Base-by-base conservation (phyloP, 2,797 vertebrate species). In the Manis pentadactyla region DNA sequence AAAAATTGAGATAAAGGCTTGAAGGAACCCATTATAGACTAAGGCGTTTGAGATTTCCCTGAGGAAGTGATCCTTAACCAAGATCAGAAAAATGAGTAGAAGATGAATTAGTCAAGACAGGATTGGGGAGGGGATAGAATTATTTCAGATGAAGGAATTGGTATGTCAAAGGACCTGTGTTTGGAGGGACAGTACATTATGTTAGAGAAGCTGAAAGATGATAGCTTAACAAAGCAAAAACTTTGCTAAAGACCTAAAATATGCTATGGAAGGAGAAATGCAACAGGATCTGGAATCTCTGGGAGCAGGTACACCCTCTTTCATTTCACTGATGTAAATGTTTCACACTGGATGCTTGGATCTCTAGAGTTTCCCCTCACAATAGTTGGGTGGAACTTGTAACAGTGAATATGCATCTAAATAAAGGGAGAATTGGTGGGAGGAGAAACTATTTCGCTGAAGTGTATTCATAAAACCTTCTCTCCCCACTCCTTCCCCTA, bases 81-180 rank as follows among this genome's bases (percentile, higher is more conserved):
- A 89, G 74, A 93, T 86, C 25, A 78, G 37, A 90, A 85, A 86
- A 90, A 57, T 86, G 55, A 61, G 15, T 87, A 75, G 88, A 71
- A 89, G 64, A 42, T 69, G 69, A 90, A 85, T 78, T 63, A 79
- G 37, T 89, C n/a, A 82, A 74, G 53, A 29, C 63, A 79, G 71
- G 51, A 1, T 34, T 86, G 64, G n/a, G 61, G 25, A 82, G 27
- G 15, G 31, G 18, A 31, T 42, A 78, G 77, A 73, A 85, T 25
- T 84, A 75, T 87, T 97, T 94, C 42, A 71, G 14, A 66, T 46
- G 37, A 51, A 73, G 75, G 42, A 95, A 63, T 25, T 93, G 63
- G 3, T 87, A 66, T 63, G 17, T 55, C 46, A 75, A 13, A 94
- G 42, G 27, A 68, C n/a, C 14, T 23, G 2, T 85, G 74, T 27